These are phyloP conservation scores for Aeoliscus strigatus DNA, from an alignment of 2,797 vertebrate genomes.

Conservation along the genomic window DNA sequence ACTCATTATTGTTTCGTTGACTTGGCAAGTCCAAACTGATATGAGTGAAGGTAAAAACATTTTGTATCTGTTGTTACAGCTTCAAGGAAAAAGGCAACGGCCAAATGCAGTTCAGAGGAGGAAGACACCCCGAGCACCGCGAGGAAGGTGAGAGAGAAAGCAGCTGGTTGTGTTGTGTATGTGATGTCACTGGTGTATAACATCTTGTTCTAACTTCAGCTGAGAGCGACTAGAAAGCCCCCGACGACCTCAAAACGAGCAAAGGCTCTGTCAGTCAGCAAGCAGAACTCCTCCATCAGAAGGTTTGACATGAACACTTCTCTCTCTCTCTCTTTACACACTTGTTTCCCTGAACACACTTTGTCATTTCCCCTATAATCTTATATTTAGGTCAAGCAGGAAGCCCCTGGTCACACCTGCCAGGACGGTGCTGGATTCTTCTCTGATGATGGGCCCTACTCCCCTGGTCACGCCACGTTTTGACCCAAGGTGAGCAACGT, in stretches of 20 bases:
- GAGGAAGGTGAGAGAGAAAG: slow-evolving; percentile 72
- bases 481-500: slow-evolving; percentile 72
- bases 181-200: not conserved
- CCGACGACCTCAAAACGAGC: slow-evolving; percentile 67
- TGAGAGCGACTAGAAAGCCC: slow-evolving; percentile 58
- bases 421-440: slow-evolving; percentile 64
- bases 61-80: slow-evolving; percentile 33
- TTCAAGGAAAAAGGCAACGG: slow-evolving; percentile 36
- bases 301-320: slow-evolving; percentile 40
- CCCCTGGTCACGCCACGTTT: slow-evolving; percentile 76
- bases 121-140: slow-evolving; percentile 46
- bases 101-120: slow-evolving; percentile 49
- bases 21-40: too few relatives aligned
- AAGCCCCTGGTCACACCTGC: slow-evolving; percentile 71
- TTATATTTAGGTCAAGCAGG: slow-evolving; percentile 62
- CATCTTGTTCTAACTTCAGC: slow-evolving; percentile 37
- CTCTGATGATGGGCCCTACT: slow-evolving; percentile 70
- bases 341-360: too few relatives aligned
- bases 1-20: too few relatives aligned
- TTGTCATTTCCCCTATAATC: too few relatives aligned
- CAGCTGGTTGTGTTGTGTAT: not conserved
- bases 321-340: not conserved
- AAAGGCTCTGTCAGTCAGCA: slow-evolving; percentile 57
- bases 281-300: slow-evolving; percentile 55
- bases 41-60: too few relatives aligned